phyloP scores from a whole-genome alignment of 1,140 invertebrate genomes.

The Lasaia peninsularis region DNA sequence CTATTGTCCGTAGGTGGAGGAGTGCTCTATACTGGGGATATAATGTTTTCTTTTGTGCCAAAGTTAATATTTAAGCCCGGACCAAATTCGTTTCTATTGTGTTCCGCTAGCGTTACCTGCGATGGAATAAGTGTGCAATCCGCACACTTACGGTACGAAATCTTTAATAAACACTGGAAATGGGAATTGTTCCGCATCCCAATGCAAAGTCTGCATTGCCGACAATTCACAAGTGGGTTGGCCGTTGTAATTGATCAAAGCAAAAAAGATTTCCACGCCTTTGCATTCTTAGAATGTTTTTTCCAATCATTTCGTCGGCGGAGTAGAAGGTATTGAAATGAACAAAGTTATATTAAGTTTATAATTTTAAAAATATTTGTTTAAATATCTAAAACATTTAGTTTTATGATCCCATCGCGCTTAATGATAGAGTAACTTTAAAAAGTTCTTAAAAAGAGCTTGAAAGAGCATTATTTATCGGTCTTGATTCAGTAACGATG shows the following conservation, averaged over 20 bases:
- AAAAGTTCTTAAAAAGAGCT: no score
- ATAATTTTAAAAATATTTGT: no score
- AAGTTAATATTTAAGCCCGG: conserved; percentile 75
- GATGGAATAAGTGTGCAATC: conserved; percentile 57
- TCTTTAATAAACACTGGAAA: conserved; percentile 52
- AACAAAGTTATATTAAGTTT: not conserved
- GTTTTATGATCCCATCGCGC: no score
- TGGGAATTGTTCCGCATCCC: conserved; percentile 39
- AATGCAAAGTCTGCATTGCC: conserved; percentile 45
- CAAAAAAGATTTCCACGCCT: conserved; percentile 38
- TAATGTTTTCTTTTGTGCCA: conserved; percentile 69
- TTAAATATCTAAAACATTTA: no score
- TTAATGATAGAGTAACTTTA: no score
- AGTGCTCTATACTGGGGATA: conserved; percentile 68
- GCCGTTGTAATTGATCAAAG: conserved; percentile 61
- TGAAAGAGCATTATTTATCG: no score
- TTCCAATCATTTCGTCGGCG: not conserved
- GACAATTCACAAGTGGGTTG: conserved; percentile 56
- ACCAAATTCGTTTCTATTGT: conserved; percentile 65
- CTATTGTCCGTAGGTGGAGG: conserved; percentile 73
- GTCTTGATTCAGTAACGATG: no score
- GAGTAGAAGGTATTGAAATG: not conserved
- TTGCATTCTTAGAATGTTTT: conserved; percentile 9
- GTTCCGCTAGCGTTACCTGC: conserved; percentile 58
- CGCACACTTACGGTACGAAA: conserved; percentile 55